Conservation (phyloP, 2,113 vertebrate species). For the Plectropomus leopardus region DNA sequence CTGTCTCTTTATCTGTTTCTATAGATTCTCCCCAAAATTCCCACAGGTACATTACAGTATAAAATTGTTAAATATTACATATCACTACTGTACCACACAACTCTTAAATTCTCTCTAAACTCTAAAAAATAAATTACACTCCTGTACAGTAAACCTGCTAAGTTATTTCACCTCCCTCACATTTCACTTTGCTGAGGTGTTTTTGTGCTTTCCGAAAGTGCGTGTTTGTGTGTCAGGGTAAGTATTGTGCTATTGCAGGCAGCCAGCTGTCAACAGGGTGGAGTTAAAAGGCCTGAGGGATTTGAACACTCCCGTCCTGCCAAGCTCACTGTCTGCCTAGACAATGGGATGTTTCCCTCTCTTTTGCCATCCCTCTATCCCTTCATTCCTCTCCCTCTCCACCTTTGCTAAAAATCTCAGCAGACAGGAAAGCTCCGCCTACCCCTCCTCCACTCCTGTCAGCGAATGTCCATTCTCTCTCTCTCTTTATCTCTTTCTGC, state of each 20-base stretch:
- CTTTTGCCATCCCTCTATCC: slow-evolving; percentile 53
- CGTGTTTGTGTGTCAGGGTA: slow-evolving; percentile 64
- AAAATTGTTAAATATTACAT: neutral
- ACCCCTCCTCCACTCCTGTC: slow-evolving; percentile 69
- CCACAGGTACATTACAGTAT: neutral
- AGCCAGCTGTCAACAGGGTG: slow-evolving; percentile 79
- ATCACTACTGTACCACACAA: neutral
- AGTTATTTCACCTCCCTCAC: slow-evolving; percentile 38
- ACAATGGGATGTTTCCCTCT: slow-evolving; percentile 75
- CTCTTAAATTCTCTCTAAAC: no score
- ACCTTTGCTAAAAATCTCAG: slow-evolving; percentile 66
- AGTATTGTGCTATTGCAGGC: slow-evolving; percentile 71
- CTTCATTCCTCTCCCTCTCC: slow-evolving; percentile 44
- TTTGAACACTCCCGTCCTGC: slow-evolving; percentile 77
- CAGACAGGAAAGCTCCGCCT: slow-evolving; percentile 71
- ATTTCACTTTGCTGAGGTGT: slow-evolving; percentile 41
- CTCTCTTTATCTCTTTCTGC: slow-evolving; percentile 68
- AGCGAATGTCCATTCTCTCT: slow-evolving; percentile 70
- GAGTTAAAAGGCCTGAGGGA: slow-evolving; percentile 80
- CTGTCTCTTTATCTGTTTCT: neutral
- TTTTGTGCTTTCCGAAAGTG: slow-evolving; percentile 51
- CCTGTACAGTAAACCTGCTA: slow-evolving; percentile 27
- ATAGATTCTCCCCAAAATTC: neutral
- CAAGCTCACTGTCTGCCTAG: slow-evolving; percentile 75
- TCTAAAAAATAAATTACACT: slow-evolving; percentile 21